Evolutionary conservation across 2,888 invertebrate genomes (phyloP).

Genomic region (Deilephila porcellus): DNA sequence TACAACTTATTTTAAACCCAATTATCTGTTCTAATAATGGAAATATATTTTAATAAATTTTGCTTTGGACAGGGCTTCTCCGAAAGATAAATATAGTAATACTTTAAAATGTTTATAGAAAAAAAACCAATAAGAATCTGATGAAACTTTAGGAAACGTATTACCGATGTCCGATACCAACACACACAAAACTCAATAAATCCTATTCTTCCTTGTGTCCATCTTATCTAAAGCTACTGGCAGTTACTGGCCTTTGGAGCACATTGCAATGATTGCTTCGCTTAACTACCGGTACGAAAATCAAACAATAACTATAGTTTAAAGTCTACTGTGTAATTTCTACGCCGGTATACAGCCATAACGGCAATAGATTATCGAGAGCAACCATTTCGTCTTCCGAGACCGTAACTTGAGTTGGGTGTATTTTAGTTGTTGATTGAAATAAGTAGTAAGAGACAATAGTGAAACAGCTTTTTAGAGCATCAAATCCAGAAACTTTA

Average conservation of each 20-base stretch:
- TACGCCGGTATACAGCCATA: not conserved
- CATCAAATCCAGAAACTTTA: not conserved
- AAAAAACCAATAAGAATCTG: too few species aligned
- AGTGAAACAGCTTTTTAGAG: not conserved
- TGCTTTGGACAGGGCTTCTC: not conserved
- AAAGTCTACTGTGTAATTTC: not conserved
- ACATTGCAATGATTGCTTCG: not conserved
- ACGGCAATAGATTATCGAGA: not conserved
- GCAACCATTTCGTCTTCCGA: not conserved
- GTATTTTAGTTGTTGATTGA: not conserved
- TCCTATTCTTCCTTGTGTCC: not conserved
- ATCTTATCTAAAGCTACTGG: not conserved
- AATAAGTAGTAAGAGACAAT: not conserved
- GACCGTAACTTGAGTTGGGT: conserved; percentile 6
- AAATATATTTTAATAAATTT: too few species aligned
- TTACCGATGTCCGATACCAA: too few species aligned
- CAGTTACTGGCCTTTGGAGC: not conserved
- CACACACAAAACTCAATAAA: not conserved
- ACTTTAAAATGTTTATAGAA: too few species aligned
- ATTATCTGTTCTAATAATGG: too few species aligned
- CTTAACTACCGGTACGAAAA: not conserved
- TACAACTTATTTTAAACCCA: too few species aligned
- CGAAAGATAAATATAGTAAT: not conserved
- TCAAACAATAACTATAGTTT: not conserved
- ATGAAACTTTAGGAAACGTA: too few species aligned